Conservation (phyloP, 2,888 invertebrate species). For the Rotaria macrura region DNA sequence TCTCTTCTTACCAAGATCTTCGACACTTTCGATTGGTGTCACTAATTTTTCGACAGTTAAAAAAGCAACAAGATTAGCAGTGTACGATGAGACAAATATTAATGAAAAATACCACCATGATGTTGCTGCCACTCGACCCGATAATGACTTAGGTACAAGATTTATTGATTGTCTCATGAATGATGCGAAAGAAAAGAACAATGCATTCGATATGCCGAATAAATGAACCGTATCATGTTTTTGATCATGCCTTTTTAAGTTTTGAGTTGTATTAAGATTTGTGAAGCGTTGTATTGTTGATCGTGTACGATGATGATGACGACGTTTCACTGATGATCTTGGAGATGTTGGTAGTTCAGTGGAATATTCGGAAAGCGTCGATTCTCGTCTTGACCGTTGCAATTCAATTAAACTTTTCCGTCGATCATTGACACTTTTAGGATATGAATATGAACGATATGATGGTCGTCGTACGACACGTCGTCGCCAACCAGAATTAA, state of each 20-base stretch:
- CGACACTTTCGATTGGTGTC: slow-evolving; percentile 78
- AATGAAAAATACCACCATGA: slow-evolving; percentile 99
- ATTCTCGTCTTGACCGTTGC: background rate
- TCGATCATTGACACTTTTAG: slow-evolving; percentile 1
- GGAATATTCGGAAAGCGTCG: background rate
- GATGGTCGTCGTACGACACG: background rate
- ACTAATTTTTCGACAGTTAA: slow-evolving; percentile 90
- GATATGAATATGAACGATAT: background rate
- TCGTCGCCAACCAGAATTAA: slow-evolving; percentile 82
- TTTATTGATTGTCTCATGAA: slow-evolving; percentile 94
- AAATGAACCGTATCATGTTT: background rate
- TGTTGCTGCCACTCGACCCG: slow-evolving; percentile 85
- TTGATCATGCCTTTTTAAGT: background rate
- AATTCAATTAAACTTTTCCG: background rate
- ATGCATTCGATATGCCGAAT: slow-evolving; percentile 70
- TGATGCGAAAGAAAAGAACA: slow-evolving; percentile 85
- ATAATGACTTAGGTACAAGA: slow-evolving; percentile 75
- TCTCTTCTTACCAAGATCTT: slow-evolving; percentile 63
- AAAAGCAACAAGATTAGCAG: slow-evolving; percentile 86
- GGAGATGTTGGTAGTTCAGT: no score
- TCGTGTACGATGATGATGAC: background rate
- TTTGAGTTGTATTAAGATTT: slow-evolving; percentile 13
- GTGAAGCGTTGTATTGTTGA: background rate
- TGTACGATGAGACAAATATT: slow-evolving; percentile 92
- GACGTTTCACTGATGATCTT: background rate